phyloP scores from a whole-genome alignment of 2,888 invertebrate genomes.

The Pinctada fucata region DNA sequence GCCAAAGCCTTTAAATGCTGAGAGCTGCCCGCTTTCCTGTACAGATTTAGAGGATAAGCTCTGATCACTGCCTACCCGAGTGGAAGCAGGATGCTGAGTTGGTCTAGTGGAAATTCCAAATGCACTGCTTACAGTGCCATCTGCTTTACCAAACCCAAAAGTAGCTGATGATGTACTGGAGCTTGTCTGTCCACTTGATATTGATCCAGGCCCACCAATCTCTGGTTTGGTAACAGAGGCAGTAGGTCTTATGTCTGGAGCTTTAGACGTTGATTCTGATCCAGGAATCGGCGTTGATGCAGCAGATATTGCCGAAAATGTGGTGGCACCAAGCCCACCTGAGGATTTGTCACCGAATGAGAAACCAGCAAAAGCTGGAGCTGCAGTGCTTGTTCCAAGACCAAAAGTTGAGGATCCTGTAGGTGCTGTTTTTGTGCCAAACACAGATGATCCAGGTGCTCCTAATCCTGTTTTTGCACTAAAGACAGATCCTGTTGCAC shows the following conservation, averaged over 20 bases:
- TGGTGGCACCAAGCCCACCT: not conserved
- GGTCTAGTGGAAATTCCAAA: not conserved
- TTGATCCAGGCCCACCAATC: not conserved
- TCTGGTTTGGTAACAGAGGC: not conserved
- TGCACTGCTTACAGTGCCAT: too few species aligned
- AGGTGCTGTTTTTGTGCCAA: not conserved
- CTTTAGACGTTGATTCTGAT: conserved; percentile 1
- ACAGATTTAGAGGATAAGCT: too few species aligned
- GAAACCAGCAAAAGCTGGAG: not conserved
- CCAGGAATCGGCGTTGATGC: conserved; percentile 1
- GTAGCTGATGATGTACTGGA: not conserved
- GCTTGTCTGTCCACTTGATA: not conserved
- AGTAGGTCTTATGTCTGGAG: not conserved
- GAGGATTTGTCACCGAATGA: not conserved
- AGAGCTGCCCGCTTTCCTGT: too few species aligned
- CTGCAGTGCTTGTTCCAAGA: not conserved
- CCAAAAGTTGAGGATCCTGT: conserved; percentile 6
- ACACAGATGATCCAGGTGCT: not conserved
- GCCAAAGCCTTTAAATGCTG: too few species aligned
- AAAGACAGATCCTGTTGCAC: conserved; percentile 14
- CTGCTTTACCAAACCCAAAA: too few species aligned
- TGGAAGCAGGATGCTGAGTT: not conserved
- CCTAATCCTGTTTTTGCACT: not conserved
- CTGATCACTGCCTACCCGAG: not conserved
- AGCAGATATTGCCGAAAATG: not conserved